phyloP scores from a whole-genome alignment of 2,113 vertebrate species.

The Anhinga rufa region DNA sequence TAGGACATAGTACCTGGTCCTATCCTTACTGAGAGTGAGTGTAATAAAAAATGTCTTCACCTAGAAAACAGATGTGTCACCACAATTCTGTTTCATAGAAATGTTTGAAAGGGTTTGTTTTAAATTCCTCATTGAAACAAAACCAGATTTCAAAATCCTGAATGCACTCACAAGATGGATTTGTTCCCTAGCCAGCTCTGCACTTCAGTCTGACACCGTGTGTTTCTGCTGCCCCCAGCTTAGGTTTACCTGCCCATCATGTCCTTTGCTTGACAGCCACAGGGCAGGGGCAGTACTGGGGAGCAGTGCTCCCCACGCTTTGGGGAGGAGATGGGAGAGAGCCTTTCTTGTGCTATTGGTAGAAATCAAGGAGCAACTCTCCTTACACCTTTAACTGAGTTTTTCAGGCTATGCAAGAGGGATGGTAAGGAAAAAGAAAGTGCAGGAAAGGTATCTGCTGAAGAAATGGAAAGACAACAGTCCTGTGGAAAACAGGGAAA shows the following conservation, averaged over 20 bases:
- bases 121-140: background rate
- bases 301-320: background rate
- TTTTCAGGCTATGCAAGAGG: background rate
- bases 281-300: background rate
- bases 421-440: background rate
- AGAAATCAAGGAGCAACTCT: background rate
- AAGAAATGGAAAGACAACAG: background rate
- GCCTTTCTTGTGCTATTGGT: background rate
- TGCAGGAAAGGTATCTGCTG: background rate
- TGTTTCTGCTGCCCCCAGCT: background rate
- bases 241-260: background rate
- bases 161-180: background rate
- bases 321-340: background rate
- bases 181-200: background rate
- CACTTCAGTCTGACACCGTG: background rate
- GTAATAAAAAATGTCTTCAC: background rate
- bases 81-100: background rate
- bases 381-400: background rate
- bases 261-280: accelerated
- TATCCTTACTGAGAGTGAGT: background rate
- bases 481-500: background rate
- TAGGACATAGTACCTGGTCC: background rate
- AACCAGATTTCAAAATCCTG: background rate
- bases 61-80: conserved; percentile 13
- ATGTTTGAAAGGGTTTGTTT: conserved; percentile 19